Conservation (phyloP, 1,140 invertebrate genomes). For the Hyles euphorbiae region DNA sequence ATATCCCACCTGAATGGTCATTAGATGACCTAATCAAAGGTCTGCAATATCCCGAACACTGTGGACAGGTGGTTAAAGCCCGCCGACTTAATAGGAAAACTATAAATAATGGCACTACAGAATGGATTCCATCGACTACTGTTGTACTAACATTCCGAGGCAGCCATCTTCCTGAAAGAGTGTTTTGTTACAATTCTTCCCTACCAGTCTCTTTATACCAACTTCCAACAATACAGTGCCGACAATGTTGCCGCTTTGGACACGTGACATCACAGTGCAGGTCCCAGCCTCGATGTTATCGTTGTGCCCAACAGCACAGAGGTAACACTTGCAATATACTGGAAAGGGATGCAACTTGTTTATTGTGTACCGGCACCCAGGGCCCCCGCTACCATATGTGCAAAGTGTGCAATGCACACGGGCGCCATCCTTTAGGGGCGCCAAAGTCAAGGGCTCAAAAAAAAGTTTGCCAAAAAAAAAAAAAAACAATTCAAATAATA, state of each 20-base stretch:
- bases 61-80: constrained; percentile 10
- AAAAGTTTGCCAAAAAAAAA: too few relatives aligned
- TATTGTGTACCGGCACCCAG: constrained; percentile 1
- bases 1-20: constrained; percentile 9
- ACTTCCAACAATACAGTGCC: constrained; percentile 15
- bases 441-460: too few relatives aligned
- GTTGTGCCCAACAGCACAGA: constrained; percentile 12
- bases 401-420: too few relatives aligned
- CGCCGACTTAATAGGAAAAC: constrained; percentile 11
- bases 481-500: too few relatives aligned
- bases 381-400: too few relatives aligned
- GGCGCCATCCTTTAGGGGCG: too few relatives aligned
- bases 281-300: constrained; percentile 18
- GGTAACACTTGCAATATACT: constrained; percentile 2
- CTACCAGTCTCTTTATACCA: constrained; percentile 12
- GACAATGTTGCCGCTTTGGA: constrained; percentile 18
- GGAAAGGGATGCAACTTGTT: neutral
- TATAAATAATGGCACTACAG: constrained; percentile 1
- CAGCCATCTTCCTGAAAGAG: constrained; percentile 8
- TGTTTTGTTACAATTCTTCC: constrained; percentile 12
- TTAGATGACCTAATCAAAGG: constrained; percentile 7
- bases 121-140: constrained; percentile 12
- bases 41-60: neutral
- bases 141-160: constrained; percentile 13
- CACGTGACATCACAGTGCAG: constrained; percentile 14